phyloP scores from a whole-genome alignment of 2,113 vertebrate species.

The Peucedramus taeniatus region DNA sequence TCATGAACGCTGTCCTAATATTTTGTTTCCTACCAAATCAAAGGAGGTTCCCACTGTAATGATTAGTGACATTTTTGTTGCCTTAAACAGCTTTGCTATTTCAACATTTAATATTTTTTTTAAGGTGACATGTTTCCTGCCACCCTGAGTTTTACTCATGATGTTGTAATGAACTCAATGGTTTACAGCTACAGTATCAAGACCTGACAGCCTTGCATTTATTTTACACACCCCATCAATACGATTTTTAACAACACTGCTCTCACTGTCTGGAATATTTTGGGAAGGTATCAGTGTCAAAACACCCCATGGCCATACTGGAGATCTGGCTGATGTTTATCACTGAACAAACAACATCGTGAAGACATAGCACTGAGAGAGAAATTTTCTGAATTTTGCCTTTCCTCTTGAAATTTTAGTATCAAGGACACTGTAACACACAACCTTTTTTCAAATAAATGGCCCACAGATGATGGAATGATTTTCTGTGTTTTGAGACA shows the following conservation, averaged over 20 bases:
- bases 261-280: neutral
- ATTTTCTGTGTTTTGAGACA: neutral
- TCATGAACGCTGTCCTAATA: neutral
- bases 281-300: neutral
- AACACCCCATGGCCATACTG: neutral
- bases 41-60: neutral
- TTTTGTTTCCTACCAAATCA: neutral
- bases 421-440: neutral
- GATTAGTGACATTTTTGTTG: neutral
- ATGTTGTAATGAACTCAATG: neutral
- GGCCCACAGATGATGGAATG: neutral
- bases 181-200: neutral
- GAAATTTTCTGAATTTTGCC: neutral
- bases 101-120: neutral
- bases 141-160: neutral
- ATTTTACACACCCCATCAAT: neutral
- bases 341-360: neutral
- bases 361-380: neutral
- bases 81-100: neutral
- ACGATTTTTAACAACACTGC: neutral
- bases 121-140: neutral
- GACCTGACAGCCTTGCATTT: neutral
- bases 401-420: neutral
- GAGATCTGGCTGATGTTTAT: neutral
- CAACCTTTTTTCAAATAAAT: neutral